Percentiles rank a stretch among this genome's conserved stretches.
Evolutionary conservation across 2,888 invertebrate genomes (phyloP).

Genomic region (Calameuta pallipes): DNA sequence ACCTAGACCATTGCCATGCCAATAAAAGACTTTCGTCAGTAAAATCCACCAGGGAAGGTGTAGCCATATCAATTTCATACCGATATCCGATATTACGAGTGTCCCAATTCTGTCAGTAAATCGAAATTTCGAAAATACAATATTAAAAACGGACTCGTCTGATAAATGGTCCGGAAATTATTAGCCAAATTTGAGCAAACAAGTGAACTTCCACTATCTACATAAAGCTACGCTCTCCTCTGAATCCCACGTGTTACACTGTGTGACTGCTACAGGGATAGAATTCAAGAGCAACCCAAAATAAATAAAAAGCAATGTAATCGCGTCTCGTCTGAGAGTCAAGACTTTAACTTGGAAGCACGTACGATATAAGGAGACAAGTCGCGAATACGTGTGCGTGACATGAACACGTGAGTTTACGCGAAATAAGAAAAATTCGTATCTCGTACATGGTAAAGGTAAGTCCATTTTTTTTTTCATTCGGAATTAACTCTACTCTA

Average conservation of each 20-base stretch:
- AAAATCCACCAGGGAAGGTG: background rate
- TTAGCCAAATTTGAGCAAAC: background rate
- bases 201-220: background rate
- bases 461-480: background rate
- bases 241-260: background rate
- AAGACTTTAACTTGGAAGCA: background rate
- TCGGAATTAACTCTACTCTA: background rate
- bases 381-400: background rate
- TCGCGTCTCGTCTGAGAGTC: background rate
- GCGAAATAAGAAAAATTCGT: slow-evolving; percentile 1
- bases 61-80: background rate
- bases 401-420: background rate
- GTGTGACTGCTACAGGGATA: background rate
- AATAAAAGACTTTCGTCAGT: background rate
- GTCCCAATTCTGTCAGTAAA: background rate
- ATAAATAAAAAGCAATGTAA: background rate
- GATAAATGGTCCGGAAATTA: background rate
- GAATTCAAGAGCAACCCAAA: background rate
- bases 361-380: background rate
- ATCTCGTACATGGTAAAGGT: slow-evolving; percentile 12
- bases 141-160: background rate
- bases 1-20: background rate
- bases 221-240: background rate
- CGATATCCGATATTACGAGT: background rate
- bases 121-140: too few species aligned